phyloP scores from a whole-genome alignment of 53 echinoderm and acorn worm genomes.

The Paelopatides confundens region DNA sequence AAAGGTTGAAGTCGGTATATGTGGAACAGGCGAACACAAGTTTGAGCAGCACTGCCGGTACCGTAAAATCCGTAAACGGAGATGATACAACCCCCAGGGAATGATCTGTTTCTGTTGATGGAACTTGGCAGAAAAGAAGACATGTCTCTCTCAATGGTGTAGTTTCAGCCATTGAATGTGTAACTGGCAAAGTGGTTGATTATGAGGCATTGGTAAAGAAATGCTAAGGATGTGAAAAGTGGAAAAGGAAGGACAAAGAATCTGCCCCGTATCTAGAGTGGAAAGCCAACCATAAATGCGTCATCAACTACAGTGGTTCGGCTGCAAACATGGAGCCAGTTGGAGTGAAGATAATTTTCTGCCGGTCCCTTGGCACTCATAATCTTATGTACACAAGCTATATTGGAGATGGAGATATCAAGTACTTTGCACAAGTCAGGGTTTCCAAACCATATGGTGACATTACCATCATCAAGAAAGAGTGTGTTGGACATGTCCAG shows the following conservation, averaged over 20 bases:
- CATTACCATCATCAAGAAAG: constrained; percentile 34
- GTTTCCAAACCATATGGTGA: constrained; percentile 1
- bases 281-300: constrained; percentile 40
- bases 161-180: constrained; percentile 38
- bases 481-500: too few relatives aligned
- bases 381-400: constrained; percentile 47
- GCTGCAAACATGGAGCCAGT: constrained; percentile 47
- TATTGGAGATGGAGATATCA: constrained; percentile 40
- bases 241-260: constrained; percentile 34
- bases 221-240: constrained; percentile 52
- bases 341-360: constrained; percentile 14
- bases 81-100: background rate
- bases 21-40: constrained; percentile 7
- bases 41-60: constrained; percentile 7
- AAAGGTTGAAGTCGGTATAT: constrained; percentile 23
- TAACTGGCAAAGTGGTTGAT: constrained; percentile 45
- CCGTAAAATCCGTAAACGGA: background rate
- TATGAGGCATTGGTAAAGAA: constrained; percentile 20
- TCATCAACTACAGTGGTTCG: background rate
- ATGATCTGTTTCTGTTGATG: constrained; percentile 55
- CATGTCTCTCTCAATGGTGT: constrained; percentile 53
- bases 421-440: background rate
- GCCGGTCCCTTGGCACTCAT: background rate
- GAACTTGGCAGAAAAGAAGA: constrained; percentile 45
- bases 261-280: constrained; percentile 33